Evolutionary conservation across 2,113 vertebrate genomes (phyloP).

Genomic region (Poeciliopsis occidentalis): DNA sequence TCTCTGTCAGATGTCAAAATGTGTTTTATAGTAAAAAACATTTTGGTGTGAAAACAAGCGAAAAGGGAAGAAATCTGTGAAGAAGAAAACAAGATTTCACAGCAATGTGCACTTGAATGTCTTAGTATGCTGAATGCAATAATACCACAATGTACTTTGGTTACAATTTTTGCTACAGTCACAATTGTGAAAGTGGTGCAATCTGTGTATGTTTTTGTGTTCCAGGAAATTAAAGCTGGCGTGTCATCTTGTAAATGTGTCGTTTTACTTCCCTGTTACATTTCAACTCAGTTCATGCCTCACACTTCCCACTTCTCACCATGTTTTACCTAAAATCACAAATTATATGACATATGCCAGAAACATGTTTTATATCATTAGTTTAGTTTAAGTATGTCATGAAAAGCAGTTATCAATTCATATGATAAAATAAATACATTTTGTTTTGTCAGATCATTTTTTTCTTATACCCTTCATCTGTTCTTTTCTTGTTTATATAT

Average conservation of each 20-base stretch:
- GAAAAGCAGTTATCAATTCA: not conserved
- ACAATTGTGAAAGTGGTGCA: conserved; percentile 12
- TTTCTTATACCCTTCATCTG: not conserved
- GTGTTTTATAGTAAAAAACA: too few species aligned
- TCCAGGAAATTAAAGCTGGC: conserved; percentile 10
- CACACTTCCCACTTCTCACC: not conserved
- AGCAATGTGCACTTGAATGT: conserved; percentile 32
- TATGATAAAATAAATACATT: conserved; percentile 8
- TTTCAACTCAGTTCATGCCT: not conserved
- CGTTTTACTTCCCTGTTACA: not conserved
- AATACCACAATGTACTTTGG: not conserved
- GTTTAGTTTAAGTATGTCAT: conserved; percentile 27
- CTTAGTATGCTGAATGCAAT: conserved; percentile 41
- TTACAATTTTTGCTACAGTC: not conserved
- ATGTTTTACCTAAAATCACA: not conserved
- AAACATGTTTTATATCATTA: conserved; percentile 16
- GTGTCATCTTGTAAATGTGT: not conserved
- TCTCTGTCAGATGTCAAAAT: too few species aligned
- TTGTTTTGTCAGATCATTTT: not conserved
- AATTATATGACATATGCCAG: not conserved
- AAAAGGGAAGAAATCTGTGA: too few species aligned
- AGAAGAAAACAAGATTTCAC: too few species aligned
- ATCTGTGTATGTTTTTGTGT: not conserved
- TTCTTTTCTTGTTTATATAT: not conserved
- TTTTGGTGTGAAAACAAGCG: too few species aligned